Evolutionary conservation across 2,797 vertebrate species (phyloP).

Genomic region (Sebastiscus albofasciatus): DNA sequence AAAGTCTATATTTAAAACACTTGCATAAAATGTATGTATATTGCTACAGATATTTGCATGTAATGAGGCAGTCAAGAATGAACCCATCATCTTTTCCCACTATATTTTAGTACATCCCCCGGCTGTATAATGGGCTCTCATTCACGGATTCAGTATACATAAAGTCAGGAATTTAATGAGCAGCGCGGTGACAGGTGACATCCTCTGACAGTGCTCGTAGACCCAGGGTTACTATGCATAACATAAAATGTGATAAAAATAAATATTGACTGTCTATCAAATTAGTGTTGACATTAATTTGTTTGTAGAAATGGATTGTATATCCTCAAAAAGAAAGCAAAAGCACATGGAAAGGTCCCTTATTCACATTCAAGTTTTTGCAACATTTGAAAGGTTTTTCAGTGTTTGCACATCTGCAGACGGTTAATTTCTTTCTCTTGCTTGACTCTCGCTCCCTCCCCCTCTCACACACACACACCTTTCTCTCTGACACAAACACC

Average conservation of each 20-base stretch:
- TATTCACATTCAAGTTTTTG: neutral
- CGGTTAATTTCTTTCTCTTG: neutral
- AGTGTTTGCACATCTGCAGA: conserved; percentile 16
- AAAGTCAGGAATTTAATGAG: neutral
- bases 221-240: neutral
- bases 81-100: neutral
- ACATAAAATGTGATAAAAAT: neutral
- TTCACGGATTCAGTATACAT: neutral
- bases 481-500: conserved; percentile 25
- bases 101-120: neutral
- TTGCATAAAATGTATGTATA: neutral
- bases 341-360: neutral
- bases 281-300: neutral
- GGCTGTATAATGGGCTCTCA: neutral
- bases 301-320: neutral
- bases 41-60: neutral
- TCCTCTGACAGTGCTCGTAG: neutral
- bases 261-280: neutral
- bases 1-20: neutral
- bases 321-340: neutral
- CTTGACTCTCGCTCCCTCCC: neutral
- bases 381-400: neutral
- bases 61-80: neutral
- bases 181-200: neutral
- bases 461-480: conserved; percentile 5